phyloP scores from a whole-genome alignment of 64 coral and sea anemone species.

The Montipora sp. region DNA sequence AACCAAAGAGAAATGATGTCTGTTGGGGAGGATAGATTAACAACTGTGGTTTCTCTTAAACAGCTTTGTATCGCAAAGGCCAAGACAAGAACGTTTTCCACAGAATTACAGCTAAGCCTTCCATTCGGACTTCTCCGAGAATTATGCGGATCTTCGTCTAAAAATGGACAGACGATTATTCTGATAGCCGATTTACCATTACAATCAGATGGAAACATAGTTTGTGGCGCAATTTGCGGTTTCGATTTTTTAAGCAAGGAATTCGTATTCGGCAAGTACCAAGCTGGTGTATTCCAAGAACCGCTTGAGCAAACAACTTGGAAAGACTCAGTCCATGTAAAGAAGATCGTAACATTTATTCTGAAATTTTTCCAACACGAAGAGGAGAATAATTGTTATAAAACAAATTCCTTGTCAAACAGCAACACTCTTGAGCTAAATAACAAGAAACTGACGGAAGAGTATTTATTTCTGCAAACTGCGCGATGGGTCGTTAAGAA shows the following conservation, averaged over 20 bases:
- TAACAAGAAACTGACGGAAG: neutral
- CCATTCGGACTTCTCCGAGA: neutral
- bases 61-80: neutral
- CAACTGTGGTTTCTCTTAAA: neutral
- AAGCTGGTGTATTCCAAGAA: neutral
- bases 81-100: neutral
- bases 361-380: neutral
- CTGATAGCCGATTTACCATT: neutral
- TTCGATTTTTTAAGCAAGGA: neutral
- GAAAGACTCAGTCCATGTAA: neutral
- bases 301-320: neutral
- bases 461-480: neutral
- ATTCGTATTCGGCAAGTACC: constrained; percentile 14
- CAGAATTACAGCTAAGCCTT: neutral
- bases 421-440: neutral
- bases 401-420: neutral
- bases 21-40: neutral
- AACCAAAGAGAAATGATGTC: too few relatives aligned
- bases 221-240: constrained; percentile 14
- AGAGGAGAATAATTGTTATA: neutral
- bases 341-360: neutral
- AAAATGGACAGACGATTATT: neutral
- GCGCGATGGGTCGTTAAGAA: constrained; percentile 3
- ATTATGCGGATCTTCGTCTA: neutral
- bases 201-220: neutral